Base-by-base conservation (phyloP, 2,888 invertebrate genomes). In the Diabrotica balteata region DNA sequence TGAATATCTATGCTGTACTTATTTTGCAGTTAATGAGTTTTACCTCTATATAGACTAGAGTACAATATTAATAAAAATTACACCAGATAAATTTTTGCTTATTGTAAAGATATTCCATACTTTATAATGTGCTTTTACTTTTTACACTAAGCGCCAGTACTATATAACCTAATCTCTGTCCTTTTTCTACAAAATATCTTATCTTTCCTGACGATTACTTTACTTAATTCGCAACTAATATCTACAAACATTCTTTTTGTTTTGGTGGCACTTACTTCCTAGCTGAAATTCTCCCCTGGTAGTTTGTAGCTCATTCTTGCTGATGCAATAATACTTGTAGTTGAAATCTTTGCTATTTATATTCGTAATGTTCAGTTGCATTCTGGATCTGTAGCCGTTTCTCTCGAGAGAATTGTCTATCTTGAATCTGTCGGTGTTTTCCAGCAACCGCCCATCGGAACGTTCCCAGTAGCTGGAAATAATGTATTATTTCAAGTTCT, bases 301-400 rank as follows among this genome's bases (percentile, higher is more conserved):
- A 54, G 90, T 90, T 73, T 93, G 92, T 42, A 93, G 85, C 74
- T 93, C 92, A 80, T 96, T 96, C 81, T 94, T 94, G 66, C 91
- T 92, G 63, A 94, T 90, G 80, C 96, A 96, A 80, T 92, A 90
- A 83, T 95, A 96, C 43, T 75, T 71, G 71, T 89, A 87, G 11
- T 90, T 90, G 65, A 91, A 87, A 80, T 96, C 96, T 63, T 88
- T 85, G 7, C 87, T 85, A 50, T 87, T 87, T 49, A 94, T 85
- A 69, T 89, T 87, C 1, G 89, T 90, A 59, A 96, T 90, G 78
- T 92, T 93, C 55, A 96, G 85, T 67, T 89, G 88, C 93, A 94
- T 94, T 78, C 89, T 89, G 72, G 91, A 89, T 82, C 93, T 87
- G 84, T 90, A 89, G 8, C 82, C 80, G 66, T 85, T 87, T 78